A percentile compares a stretch with the other conserved stretches of the same genome.
phyloP scores from a whole-genome alignment of 2,113 vertebrate species.

The Enhydra lutris region DNA sequence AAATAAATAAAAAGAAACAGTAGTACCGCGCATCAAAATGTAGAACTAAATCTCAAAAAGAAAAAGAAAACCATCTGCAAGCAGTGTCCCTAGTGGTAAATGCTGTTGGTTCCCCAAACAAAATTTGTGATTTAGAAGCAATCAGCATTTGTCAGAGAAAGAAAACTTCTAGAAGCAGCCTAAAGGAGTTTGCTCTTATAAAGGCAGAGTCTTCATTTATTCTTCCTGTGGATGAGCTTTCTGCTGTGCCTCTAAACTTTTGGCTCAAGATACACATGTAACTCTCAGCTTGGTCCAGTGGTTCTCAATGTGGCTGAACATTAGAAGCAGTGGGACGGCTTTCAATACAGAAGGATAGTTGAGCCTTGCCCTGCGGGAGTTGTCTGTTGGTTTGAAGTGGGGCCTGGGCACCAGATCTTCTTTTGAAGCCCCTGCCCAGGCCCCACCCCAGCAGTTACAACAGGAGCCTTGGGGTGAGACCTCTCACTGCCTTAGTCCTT shows the following conservation, averaged over 20 bases:
- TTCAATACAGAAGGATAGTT: not conserved
- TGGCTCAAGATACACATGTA: not conserved
- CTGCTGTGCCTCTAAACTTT: not conserved
- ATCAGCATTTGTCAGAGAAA: not conserved
- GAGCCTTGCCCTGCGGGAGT: too few relatives aligned
- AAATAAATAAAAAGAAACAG: not conserved
- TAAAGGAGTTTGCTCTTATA: not conserved
- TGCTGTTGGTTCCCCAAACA: not conserved
- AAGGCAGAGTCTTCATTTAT: not conserved
- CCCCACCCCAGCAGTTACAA: too few relatives aligned
- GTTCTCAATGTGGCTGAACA: rapidly evolving
- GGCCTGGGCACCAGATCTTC: not conserved
- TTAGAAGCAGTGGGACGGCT: rapidly evolving
- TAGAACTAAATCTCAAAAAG: not conserved
- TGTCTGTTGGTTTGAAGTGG: not conserved
- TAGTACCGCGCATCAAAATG: rapidly evolving
- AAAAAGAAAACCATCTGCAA: not conserved
- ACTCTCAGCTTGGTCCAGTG: not conserved
- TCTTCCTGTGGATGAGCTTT: not conserved
- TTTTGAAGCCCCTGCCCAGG: not conserved
- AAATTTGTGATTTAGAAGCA: not conserved
- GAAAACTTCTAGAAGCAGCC: not conserved
- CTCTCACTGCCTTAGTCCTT: not conserved
- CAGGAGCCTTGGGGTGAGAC: not conserved
- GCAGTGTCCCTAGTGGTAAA: not conserved